Base-by-base conservation (phyloP, 2,888 invertebrate species). In the Encarsia formosa region DNA sequence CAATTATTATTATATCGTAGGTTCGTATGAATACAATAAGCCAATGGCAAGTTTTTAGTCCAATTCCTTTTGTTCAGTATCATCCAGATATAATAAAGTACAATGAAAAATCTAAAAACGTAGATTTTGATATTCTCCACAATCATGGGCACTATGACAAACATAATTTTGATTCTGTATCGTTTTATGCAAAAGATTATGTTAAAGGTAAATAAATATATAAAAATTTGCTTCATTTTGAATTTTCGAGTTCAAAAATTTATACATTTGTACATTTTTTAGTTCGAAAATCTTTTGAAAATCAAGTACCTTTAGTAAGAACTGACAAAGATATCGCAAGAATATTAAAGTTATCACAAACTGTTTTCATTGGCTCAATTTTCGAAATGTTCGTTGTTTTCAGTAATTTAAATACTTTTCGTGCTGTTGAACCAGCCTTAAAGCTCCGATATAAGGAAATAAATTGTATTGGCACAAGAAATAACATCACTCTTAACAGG, bases 11-110 rank as follows among this genome's bases (percentile, higher is more conserved):
- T 41, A 60, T 60, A 58, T 70, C 71, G 39, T 71, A 88, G 88
- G 88, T 94, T 11, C 84, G 96, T 54, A 94, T 98, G 91, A 97
- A 96, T 76, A 94, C 94, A 3, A 91, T 98, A 58, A 77, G 79
- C 60, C 87, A 87, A 59, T 87, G 84, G 75, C 96, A 96, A 79
- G 84, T 95, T 64, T 98, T 87, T 77, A 86, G 87, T 65, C 91
- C 96, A n/a, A 84, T 93, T 60, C 90, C 91, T 18, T 98, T 95
- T 76, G 82, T 87, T 64, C 89, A 92, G 68, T 94, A 87, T 77
- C 83, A 93, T 66, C 91, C 91, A 40, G 79, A 81, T 64, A 77
- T 85, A 59, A 77, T 68, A 15, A 72, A 75, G 35, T 60, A 66
- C 24, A 61, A 68, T 44, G 64, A 66, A 24, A 59, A 52, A 15